Evolutionary conservation across 2,113 vertebrate species (phyloP).

Genomic region (Myiozetetes cayanensis): DNA sequence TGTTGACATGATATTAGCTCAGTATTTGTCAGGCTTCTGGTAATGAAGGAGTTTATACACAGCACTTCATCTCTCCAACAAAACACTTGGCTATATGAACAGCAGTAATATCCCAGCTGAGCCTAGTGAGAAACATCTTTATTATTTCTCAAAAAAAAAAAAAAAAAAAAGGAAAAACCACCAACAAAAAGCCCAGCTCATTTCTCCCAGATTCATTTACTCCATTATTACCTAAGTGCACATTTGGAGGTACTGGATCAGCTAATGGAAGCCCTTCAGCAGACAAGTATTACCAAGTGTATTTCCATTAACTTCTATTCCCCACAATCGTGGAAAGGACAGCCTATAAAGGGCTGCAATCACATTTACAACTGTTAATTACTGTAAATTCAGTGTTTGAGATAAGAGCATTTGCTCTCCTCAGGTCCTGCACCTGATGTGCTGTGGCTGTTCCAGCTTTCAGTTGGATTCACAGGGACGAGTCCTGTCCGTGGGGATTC

Average conservation of each 20-base stretch:
- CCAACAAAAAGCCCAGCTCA: background rate
- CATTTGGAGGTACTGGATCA: conserved; percentile 1
- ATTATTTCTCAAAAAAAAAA: background rate
- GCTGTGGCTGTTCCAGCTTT: accelerated
- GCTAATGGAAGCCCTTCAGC: conserved; percentile 45
- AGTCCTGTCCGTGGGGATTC: background rate
- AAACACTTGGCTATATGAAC: background rate
- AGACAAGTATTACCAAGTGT: background rate
- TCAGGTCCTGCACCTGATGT: background rate
- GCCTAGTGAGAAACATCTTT: background rate
- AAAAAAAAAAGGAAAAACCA: background rate
- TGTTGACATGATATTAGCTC: conserved; percentile 17
- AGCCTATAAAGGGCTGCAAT: background rate
- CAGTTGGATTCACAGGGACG: accelerated
- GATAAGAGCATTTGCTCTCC: background rate
- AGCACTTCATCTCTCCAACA: conserved; percentile 12
- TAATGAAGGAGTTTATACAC: conserved; percentile 1
- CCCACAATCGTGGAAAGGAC: background rate
- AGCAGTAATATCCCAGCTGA: conserved; percentile 20
- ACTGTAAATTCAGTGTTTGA: background rate
- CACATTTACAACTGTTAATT: conserved; percentile 50
- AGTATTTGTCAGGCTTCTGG: conserved; percentile 14
- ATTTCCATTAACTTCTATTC: conserved; percentile 48
- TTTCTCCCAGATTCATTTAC: background rate
- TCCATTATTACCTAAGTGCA: background rate